These are phyloP conservation scores for Hemistola chrysoprasaria DNA, from an alignment of 2,888 invertebrate species.

Conservation along the genomic window DNA sequence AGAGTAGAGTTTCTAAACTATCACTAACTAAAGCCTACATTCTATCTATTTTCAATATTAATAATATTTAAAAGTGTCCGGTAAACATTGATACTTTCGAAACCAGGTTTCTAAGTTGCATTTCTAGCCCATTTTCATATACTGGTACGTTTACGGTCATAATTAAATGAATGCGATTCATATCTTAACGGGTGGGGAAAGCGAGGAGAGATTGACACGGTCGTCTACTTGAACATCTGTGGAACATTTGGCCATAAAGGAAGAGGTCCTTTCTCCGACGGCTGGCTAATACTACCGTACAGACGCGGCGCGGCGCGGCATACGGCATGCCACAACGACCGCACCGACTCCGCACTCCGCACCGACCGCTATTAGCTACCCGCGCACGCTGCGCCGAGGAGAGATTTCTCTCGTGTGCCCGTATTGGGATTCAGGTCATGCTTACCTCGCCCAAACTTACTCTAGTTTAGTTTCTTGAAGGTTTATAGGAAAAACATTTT, in stretches of 20 bases:
- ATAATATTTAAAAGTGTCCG: constrained; percentile 8
- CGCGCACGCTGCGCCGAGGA: constrained; percentile 42
- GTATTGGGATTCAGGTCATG: constrained; percentile 75
- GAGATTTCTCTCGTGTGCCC: constrained; percentile 74
- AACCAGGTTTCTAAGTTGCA: constrained; percentile 15
- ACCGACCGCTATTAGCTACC: constrained; percentile 23
- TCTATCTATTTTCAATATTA: no score
- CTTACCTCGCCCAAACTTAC: constrained; percentile 63
- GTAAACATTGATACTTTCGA: constrained; percentile 8
- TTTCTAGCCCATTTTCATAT: constrained; percentile 18
- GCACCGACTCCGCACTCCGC: constrained; percentile 15
- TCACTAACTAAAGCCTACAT: neutral
- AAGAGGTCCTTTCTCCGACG: constrained; percentile 62
- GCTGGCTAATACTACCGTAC: constrained; percentile 31
- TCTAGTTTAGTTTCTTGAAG: constrained; percentile 29
- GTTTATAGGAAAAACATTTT: constrained; percentile 10
- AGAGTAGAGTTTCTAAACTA: neutral
- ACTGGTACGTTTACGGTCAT: constrained; percentile 20
- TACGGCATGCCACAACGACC: constrained; percentile 34
- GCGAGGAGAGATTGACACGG: constrained; percentile 25
- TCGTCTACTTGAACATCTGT: constrained; percentile 28
- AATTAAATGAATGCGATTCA: constrained; percentile 29
- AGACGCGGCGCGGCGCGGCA: constrained; percentile 14
- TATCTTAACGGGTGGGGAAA: constrained; percentile 30
- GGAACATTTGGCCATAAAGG: constrained; percentile 42